These are phyloP conservation scores for Cheilosia scutellata DNA, from an alignment of 2,888 invertebrate genomes.

Conservation along the genomic window DNA sequence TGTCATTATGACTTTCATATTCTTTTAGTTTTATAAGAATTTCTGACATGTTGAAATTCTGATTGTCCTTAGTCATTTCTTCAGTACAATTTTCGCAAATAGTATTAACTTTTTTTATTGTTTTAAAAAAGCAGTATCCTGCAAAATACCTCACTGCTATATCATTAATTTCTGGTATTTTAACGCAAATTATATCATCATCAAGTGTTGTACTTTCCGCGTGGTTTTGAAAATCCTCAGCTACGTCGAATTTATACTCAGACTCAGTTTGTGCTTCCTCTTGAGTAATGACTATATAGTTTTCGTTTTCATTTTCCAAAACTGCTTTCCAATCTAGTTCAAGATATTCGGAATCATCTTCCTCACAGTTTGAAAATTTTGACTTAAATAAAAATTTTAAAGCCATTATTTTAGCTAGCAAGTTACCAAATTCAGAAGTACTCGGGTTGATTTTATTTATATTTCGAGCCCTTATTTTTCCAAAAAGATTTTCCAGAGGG, in stretches of 20 bases:
- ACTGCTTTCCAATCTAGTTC: constrained; percentile 33
- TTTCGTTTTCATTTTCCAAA: constrained; percentile 21
- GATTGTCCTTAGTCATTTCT: constrained; percentile 13
- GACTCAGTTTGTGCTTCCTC: neutral
- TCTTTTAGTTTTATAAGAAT: constrained; percentile 32
- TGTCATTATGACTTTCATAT: constrained; percentile 6
- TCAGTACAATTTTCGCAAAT: constrained; percentile 9
- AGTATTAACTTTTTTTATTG: constrained; percentile 14
- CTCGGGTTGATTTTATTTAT: constrained; percentile 31
- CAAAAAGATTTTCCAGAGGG: constrained; percentile 29
- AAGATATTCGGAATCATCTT: constrained; percentile 40
- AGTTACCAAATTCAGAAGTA: constrained; percentile 8
- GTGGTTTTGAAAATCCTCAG: neutral
- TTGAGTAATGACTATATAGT: neutral
- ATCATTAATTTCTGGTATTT: neutral
- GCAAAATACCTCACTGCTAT: constrained; percentile 28
- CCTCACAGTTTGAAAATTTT: constrained; percentile 44
- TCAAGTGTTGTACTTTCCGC: neutral
- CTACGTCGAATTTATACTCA: neutral
- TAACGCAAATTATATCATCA: neutral
- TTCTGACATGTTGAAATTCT: constrained; percentile 10
- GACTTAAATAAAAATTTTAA: constrained; percentile 39
- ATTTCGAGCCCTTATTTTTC: constrained; percentile 21
- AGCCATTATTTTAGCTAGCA: constrained; percentile 31
- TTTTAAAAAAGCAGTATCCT: constrained; percentile 36